Conservation (phyloP, 2,888 invertebrate genomes). For the Chaetogeoica ovagalla region DNA sequence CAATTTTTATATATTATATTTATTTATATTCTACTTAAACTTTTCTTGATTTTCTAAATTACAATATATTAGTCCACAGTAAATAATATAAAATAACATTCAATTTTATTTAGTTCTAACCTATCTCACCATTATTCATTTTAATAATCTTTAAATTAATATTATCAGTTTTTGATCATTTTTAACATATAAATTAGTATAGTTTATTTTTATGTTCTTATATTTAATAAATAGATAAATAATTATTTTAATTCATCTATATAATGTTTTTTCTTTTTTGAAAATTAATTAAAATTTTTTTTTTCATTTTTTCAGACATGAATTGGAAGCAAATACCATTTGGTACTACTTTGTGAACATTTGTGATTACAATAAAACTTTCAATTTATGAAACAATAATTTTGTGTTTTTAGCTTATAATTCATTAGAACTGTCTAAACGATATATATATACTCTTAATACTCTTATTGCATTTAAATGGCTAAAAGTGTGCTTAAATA, state of each 20-base stretch:
- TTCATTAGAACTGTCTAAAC: neutral
- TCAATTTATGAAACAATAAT: neutral
- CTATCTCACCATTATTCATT: no score
- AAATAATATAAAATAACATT: no score
- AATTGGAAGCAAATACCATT: slow-evolving; percentile 43
- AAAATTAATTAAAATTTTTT: neutral
- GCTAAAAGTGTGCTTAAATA: slow-evolving; percentile 21
- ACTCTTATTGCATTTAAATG: slow-evolving; percentile 26
- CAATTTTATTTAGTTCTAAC: no score
- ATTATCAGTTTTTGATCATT: no score
- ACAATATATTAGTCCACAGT: no score
- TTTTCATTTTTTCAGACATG: slow-evolving; percentile 14
- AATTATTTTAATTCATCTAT: neutral
- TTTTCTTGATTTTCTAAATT: no score
- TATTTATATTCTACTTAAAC: no score
- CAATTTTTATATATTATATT: no score
- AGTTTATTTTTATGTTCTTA: no score
- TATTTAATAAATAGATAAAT: no score
- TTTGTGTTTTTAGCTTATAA: slow-evolving; percentile 11
- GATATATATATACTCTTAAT: neutral
- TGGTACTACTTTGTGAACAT: slow-evolving; percentile 23
- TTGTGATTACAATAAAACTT: neutral
- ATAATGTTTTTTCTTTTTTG: neutral
- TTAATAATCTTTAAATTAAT: no score
- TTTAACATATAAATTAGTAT: no score